Evolutionary conservation across 2,797 vertebrate species (phyloP).

Genomic region (Alca torda): DNA sequence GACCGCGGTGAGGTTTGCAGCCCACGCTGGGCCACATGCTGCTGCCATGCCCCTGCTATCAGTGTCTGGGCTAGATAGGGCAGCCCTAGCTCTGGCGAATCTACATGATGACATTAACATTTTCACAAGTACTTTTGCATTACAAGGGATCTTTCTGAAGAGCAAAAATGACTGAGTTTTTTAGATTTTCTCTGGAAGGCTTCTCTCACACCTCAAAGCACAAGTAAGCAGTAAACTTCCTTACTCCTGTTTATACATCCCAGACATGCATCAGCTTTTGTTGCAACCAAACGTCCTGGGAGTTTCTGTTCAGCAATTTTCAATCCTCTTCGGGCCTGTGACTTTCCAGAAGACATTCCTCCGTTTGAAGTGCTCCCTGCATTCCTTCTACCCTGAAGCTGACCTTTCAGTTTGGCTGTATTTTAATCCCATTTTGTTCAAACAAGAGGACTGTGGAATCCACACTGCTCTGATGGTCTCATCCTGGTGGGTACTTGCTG

Average conservation of each 20-base stretch:
- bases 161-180: neutral
- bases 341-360: slow-evolving; percentile 53
- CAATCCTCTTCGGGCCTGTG: neutral
- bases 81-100: neutral
- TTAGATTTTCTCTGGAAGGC: neutral
- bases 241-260: slow-evolving; percentile 14
- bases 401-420: neutral
- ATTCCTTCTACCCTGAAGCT: slow-evolving; percentile 9
- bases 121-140: slow-evolving; percentile 29
- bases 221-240: slow-evolving; percentile 39
- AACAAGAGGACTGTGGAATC: slow-evolving; percentile 10
- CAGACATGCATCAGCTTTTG: neutral
- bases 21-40: neutral
- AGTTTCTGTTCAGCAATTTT: neutral
- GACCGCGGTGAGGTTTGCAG: neutral
- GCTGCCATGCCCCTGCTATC: neutral
- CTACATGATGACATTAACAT: slow-evolving; percentile 26
- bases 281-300: slow-evolving; percentile 5
- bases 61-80: slow-evolving; percentile 22
- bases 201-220: slow-evolving; percentile 28
- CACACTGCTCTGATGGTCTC: neutral
- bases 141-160: slow-evolving; percentile 18
- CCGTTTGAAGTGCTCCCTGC: slow-evolving; percentile 46
- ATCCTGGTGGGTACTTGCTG: neutral
- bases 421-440: slow-evolving; percentile 47